phyloP scores from a whole-genome alignment of 2,113 vertebrate genomes.

The Eubucco bourcierii region DNA sequence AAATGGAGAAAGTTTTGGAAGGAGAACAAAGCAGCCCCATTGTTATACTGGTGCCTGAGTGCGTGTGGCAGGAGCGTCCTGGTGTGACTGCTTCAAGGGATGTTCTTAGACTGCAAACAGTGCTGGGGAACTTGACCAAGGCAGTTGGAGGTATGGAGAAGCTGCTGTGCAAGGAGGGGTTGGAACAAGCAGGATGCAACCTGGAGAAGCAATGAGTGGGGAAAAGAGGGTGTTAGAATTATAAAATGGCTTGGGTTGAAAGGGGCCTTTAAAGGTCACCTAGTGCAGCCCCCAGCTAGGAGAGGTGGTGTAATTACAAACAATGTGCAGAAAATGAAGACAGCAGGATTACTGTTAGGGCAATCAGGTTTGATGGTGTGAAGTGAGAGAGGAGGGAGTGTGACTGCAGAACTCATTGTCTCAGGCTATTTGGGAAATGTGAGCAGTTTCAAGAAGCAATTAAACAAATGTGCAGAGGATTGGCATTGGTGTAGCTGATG shows the following conservation, averaged over 20 bases:
- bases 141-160: fast-evolving
- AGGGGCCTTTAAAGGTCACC: too few species aligned
- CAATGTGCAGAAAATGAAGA: fast-evolving
- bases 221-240: not conserved
- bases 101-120: fast-evolving
- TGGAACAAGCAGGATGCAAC: not conserved
- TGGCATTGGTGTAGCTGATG: not conserved
- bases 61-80: fast-evolving
- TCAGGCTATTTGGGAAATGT: not conserved
- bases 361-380: fast-evolving
- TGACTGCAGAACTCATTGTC: not conserved
- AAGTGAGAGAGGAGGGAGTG: not conserved
- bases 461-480: not conserved
- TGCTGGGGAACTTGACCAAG: fast-evolving
- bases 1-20: not conserved
- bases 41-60: not conserved
- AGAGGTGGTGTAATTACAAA: not conserved
- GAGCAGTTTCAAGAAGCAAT: not conserved
- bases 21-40: not conserved
- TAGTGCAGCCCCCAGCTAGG: not conserved
- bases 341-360: not conserved
- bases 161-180: not conserved
- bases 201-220: not conserved
- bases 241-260: too few species aligned
- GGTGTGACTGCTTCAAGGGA: fast-evolving